These are phyloP conservation scores for Cinclus cinclus DNA, from an alignment of 2,113 vertebrate genomes.

Conservation along the genomic window DNA sequence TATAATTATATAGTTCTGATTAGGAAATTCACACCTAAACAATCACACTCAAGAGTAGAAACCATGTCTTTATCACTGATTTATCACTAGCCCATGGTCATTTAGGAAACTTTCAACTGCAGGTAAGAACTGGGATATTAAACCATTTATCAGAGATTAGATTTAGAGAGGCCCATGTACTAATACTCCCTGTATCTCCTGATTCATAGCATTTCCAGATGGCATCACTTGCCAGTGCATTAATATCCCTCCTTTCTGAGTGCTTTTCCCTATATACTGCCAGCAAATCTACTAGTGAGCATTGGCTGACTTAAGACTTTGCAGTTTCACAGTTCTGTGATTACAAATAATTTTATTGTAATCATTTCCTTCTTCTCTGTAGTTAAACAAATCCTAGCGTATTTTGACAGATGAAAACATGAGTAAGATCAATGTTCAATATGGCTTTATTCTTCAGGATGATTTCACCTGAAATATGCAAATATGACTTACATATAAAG, in stretches of 20 bases:
- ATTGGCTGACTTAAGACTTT: neutral
- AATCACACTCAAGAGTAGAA: neutral
- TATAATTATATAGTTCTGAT: neutral
- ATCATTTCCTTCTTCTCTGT: neutral
- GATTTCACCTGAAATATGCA: neutral
- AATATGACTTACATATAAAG: neutral
- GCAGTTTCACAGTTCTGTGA: neutral
- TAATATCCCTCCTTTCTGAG: neutral
- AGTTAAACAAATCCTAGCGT: neutral
- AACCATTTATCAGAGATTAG: neutral
- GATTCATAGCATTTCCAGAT: neutral
- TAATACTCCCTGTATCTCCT: neutral
- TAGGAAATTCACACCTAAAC: neutral
- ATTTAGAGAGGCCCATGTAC: neutral
- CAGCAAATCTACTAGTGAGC: neutral
- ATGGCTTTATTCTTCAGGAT: neutral
- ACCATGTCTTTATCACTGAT: neutral
- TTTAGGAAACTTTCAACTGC: neutral
- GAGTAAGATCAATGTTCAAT: neutral
- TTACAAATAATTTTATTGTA: neutral
- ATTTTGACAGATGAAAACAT: neutral
- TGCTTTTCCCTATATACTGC: neutral
- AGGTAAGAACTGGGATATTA: neutral
- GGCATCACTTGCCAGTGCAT: neutral
- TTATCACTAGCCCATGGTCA: neutral